Conservation (phyloP, 2,888 invertebrate species). For the Erynnis tages region DNA sequence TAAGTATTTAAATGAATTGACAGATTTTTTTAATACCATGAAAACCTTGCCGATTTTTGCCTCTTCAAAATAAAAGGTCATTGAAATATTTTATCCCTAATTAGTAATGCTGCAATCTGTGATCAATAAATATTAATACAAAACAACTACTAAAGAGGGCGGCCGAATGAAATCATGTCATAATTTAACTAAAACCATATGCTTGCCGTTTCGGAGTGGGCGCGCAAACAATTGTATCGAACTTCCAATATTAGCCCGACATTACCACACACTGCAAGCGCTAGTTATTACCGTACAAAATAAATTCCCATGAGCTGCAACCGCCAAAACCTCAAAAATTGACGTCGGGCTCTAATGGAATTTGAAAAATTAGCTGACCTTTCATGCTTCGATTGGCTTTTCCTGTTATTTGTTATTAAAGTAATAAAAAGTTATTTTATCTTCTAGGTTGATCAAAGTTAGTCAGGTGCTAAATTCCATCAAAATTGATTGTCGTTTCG, state of each 20-base stretch:
- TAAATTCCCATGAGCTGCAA: slow-evolving; percentile 34
- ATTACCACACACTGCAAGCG: slow-evolving; percentile 27
- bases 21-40: no score
- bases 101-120: background rate
- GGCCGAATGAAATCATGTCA: slow-evolving; percentile 44
- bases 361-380: no score
- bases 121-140: background rate
- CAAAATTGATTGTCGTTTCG: no score
- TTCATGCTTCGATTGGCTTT: no score
- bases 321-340: background rate
- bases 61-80: no score
- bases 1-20: no score
- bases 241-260: slow-evolving; percentile 52
- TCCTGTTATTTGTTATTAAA: no score
- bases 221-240: slow-evolving; percentile 52
- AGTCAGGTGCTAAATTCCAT: no score
- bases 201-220: slow-evolving; percentile 42
- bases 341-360: no score
- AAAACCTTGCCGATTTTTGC: no score
- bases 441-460: no score
- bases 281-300: slow-evolving; percentile 35
- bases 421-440: no score
- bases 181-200: slow-evolving; percentile 50
- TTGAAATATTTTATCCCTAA: background rate
- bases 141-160: slow-evolving; percentile 13